A percentile compares a stretch with the other conserved stretches of the same genome.
Evolutionary conservation across 2,797 vertebrate species (phyloP).

Genomic region (Peromyscus melanophrys): DNA sequence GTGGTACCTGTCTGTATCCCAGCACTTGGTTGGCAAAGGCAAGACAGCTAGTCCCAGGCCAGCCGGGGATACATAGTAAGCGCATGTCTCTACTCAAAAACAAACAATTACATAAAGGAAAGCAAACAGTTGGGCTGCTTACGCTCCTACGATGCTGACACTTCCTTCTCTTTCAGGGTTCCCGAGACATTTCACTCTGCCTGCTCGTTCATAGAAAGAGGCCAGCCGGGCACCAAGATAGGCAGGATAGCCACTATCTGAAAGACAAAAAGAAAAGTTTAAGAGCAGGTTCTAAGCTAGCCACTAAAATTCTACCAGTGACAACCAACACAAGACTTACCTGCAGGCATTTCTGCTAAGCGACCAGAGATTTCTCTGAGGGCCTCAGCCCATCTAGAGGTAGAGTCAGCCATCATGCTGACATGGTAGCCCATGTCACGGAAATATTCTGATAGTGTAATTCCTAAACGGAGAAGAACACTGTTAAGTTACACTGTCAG

Average conservation of each 20-base stretch:
- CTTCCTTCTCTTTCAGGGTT: constrained; percentile 98
- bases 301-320: not conserved
- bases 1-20: not conserved
- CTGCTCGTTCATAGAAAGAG: constrained; percentile 98
- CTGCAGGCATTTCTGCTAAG: constrained; percentile 99
- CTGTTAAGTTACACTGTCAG: constrained; percentile 46
- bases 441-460: constrained; percentile 99
- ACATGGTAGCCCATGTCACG: constrained; percentile 99
- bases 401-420: constrained; percentile 99
- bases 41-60: not conserved
- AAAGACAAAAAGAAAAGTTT: constrained; percentile 62
- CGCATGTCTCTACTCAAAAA: not conserved
- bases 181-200: constrained; percentile 97
- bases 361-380: constrained; percentile 98
- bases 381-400: constrained; percentile 99
- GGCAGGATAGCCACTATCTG: constrained; percentile 95
- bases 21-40: not conserved
- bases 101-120: not conserved
- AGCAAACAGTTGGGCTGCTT: constrained; percentile 85
- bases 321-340: constrained; percentile 88
- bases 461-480: constrained; percentile 90
- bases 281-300: not conserved
- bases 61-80: not conserved
- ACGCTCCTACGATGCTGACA: constrained; percentile 99
- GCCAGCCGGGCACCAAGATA: constrained; percentile 97